These are phyloP conservation scores for Bombyx mori DNA, from an alignment of 1,140 invertebrate genomes.

Conservation along the genomic window DNA sequence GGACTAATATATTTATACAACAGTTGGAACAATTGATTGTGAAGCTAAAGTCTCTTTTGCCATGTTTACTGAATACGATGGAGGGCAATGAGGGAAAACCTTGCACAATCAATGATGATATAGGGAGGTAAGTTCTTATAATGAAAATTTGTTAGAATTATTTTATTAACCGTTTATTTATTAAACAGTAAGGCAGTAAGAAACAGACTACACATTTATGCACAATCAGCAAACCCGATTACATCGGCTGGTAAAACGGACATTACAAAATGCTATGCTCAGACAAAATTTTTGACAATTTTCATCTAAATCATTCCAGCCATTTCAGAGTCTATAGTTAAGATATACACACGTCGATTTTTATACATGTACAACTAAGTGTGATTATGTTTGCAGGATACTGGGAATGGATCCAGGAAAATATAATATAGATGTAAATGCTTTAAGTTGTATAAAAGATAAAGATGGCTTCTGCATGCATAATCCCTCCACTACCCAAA, in stretches of 20 bases:
- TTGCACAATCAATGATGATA: conserved; percentile 47
- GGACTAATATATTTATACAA: conserved; percentile 41
- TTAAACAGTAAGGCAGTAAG: no score
- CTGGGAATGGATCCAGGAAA: conserved; percentile 54
- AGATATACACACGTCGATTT: no score
- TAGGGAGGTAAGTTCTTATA: conserved; percentile 37
- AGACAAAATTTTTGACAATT: no score
- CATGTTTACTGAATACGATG: conserved; percentile 38
- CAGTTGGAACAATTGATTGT: conserved; percentile 48
- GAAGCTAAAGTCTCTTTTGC: conserved; percentile 42
- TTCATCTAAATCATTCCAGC: no score
- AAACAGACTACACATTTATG: no score
- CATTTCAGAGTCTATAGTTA: no score
- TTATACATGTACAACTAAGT: no score
- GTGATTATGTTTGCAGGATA: conserved; percentile 32
- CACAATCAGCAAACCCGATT: no score
- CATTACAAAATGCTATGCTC: no score
- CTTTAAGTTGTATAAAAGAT: conserved; percentile 49
- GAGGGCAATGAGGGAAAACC: conserved; percentile 23
- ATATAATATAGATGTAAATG: conserved; percentile 51
- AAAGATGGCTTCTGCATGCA: conserved; percentile 49
- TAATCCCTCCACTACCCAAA: conserved; percentile 26
- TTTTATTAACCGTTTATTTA: no score
- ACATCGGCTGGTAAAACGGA: no score
- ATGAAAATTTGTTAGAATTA: neutral